Percentiles rank a stretch among this genome's conserved stretches.
These are phyloP conservation scores for Echinarachnius parma DNA, from an alignment of 53 echinoderm and acorn worm genomes.

Conservation along the genomic window DNA sequence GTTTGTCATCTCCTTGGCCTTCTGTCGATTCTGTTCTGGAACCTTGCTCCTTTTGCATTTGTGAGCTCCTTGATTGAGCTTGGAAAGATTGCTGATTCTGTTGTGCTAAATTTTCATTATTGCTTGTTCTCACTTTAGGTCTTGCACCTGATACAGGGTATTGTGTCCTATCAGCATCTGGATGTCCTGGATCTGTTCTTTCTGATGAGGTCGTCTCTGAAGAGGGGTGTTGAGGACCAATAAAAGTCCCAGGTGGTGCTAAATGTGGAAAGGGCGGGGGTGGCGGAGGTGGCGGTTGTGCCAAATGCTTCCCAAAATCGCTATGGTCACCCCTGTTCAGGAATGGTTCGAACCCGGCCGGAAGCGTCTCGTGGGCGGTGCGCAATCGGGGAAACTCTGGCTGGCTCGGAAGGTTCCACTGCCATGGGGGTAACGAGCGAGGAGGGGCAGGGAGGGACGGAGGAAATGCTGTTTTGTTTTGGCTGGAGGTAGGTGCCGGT, in stretches of 20 bases:
- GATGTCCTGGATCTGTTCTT: not conserved
- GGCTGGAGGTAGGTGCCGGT: too few species aligned
- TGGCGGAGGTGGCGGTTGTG: not conserved
- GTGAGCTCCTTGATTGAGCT: not conserved
- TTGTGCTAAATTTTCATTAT: too few species aligned
- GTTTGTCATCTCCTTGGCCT: too few species aligned
- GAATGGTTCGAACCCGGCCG: conserved; percentile 71
- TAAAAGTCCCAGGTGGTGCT: not conserved
- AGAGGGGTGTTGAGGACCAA: too few species aligned
- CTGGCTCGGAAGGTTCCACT: conserved; percentile 57
- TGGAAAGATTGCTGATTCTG: too few species aligned
- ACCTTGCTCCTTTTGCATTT: not conserved
- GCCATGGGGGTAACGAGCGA: conserved; percentile 51
- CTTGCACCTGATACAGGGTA: conserved; percentile 15
- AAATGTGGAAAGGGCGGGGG: not conserved
- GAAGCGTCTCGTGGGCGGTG: conserved; percentile 77
- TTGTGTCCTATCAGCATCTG: not conserved
- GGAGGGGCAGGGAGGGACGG: conserved; percentile 74
- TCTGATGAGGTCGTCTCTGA: not conserved
- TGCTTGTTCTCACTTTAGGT: not conserved
- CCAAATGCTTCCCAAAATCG: too few species aligned
- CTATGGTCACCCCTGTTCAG: conserved; percentile 41
- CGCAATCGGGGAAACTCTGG: conserved; percentile 55
- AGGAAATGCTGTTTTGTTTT: too few species aligned
- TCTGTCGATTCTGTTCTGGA: too few species aligned